Base-by-base conservation (phyloP, 2,888 invertebrate species). In the Candidula unifasciata region DNA sequence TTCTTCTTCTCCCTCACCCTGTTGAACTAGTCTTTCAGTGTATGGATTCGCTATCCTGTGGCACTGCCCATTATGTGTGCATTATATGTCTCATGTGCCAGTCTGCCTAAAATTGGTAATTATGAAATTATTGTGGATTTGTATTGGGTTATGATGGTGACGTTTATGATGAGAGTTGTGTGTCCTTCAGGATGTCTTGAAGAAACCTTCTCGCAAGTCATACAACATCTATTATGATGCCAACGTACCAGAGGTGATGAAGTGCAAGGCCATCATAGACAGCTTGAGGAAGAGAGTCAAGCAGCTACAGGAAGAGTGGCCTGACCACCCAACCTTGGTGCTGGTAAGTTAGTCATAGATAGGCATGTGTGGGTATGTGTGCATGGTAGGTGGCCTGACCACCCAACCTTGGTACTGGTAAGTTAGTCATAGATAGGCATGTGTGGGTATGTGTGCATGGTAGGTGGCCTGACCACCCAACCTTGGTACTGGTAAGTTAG, bases 401-500 rank as follows among this genome's bases (percentile, higher is more conserved):
- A 98, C 94, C 98, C 98, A 0, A 96, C 96, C 0, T 94, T 99
- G 64, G 95, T 95, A 91, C 96, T 97, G 94, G 96, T 96, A 94
- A 94, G 93, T 68, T n/a, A 44, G 44, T 2, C 21, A 60, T 60
- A 44, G 6, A 13, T 44, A n/a, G n/a, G n/a, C n/a, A n/a, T n/a
- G n/a, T 44, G 44, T 44, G 44, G 44, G 44, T 44, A 10, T 13
- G 13, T 44, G 44, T 44, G 44, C 8, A 44, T 44, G 1, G 13
- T 44, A 44, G n/a, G 89, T 98, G 97, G 97, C 97, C 98, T 0
- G 97, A 97, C 87, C 97, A 98, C 94, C 98, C 98, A 0, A 96
- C 96, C 0, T 94, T 99, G 64, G 95, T 95, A 91, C 96, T 97
- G 94, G 96, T 96, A 94, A 94, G 93, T 68, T n/a, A 44, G 44